A percentile compares a stretch with the other conserved stretches of the same genome.
phyloP scores from a whole-genome alignment of 2,888 invertebrate species.

The Polyploca ridens region DNA sequence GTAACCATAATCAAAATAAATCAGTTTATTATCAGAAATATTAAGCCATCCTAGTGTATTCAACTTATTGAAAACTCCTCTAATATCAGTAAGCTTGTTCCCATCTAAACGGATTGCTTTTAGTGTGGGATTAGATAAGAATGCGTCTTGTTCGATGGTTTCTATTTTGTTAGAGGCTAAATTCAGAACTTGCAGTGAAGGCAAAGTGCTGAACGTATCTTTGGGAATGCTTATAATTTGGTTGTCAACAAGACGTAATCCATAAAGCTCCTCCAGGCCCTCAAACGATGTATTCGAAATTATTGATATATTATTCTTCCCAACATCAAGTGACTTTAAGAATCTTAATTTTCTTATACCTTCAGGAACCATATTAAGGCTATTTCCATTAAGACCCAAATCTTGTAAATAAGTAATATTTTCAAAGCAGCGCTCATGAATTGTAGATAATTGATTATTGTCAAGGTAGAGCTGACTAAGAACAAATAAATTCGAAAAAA shows the following conservation, averaged over 20 bases:
- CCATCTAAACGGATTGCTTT: conserved; percentile 91
- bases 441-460: conserved; percentile 87
- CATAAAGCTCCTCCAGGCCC: conserved; percentile 89
- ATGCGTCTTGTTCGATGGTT: conserved; percentile 90
- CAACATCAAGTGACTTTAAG: conserved; percentile 91
- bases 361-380: conserved; percentile 86
- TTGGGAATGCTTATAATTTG: conserved; percentile 89
- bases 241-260: conserved; percentile 92
- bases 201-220: conserved; percentile 89
- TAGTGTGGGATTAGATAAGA: conserved; percentile 88
- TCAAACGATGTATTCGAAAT: conserved; percentile 90
- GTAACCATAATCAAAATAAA: conserved; percentile 92
- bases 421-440: conserved; percentile 89
- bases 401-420: conserved; percentile 92
- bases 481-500: conserved; percentile 89
- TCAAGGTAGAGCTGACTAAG: conserved; percentile 90
- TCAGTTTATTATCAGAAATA: conserved; percentile 90
- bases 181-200: conserved; percentile 90
- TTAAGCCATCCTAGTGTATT: conserved; percentile 91
- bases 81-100: conserved; percentile 90
- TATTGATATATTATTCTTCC: conserved; percentile 90
- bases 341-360: conserved; percentile 87
- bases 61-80: conserved; percentile 90
- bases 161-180: conserved; percentile 91
- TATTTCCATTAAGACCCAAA: conserved; percentile 90